A percentile compares a stretch with the other conserved stretches of the same genome.
These are phyloP conservation scores for Alethe diademata DNA, from an alignment of 2,113 vertebrate species.

Conservation along the genomic window DNA sequence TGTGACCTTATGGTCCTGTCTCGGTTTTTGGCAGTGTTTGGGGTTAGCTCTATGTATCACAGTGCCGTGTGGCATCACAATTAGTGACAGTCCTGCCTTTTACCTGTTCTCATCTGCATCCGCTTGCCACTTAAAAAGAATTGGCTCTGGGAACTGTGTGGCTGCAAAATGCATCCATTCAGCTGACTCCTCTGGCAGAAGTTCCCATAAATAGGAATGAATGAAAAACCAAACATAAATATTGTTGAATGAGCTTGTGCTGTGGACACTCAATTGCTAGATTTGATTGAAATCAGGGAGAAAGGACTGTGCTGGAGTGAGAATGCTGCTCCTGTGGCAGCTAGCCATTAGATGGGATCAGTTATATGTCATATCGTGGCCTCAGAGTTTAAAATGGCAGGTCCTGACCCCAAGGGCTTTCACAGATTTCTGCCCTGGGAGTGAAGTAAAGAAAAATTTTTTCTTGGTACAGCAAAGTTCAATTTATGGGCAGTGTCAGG, in stretches of 20 bases:
- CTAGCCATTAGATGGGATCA: background rate
- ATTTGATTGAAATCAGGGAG: background rate
- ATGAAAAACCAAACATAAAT: background rate
- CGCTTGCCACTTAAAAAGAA: background rate
- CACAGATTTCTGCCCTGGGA: background rate
- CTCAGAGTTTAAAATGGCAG: background rate
- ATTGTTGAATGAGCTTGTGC: background rate
- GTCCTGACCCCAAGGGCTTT: background rate
- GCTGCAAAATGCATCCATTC: background rate
- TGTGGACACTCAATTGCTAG: background rate
- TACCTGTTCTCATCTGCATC: background rate
- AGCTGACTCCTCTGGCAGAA: background rate
- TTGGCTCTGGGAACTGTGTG: background rate
- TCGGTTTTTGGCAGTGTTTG: fast-evolving
- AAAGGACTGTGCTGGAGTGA: background rate
- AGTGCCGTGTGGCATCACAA: fast-evolving
- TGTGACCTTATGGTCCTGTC: background rate
- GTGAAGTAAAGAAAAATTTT: background rate
- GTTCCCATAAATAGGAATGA: background rate
- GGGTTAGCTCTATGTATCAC: background rate
- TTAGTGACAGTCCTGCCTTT: background rate
- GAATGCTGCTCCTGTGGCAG: background rate
- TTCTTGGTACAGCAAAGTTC: background rate
- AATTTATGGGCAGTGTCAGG: background rate
- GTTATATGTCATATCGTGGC: background rate